Evolutionary conservation across 2,888 invertebrate species (phyloP).

Genomic region (Cheilosia scutellata): DNA sequence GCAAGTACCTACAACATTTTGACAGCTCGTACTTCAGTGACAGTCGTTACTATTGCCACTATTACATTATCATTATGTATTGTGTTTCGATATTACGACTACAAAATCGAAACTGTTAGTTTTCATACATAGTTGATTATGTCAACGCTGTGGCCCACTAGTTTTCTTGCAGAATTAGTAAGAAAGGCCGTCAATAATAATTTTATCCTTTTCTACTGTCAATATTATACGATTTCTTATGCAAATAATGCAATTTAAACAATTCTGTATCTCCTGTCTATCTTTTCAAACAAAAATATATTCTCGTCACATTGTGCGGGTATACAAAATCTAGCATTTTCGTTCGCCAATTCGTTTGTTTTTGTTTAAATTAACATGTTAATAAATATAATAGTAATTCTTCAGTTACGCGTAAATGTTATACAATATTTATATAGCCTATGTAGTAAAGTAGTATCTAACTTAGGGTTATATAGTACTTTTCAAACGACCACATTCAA

Average conservation of each 20-base stretch:
- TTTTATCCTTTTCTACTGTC: no score
- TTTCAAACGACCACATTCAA: slow-evolving; percentile 57
- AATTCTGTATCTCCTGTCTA: not conserved
- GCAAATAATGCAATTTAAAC: no score
- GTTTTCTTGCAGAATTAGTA: no score
- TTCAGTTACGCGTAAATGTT: slow-evolving; percentile 22
- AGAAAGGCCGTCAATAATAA: no score
- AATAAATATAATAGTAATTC: slow-evolving; percentile 45
- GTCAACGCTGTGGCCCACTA: no score
- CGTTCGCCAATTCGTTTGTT: slow-evolving; percentile 14
- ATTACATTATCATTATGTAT: not conserved
- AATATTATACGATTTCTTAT: no score
- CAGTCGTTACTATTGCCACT: no score
- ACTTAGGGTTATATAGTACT: slow-evolving; percentile 54
- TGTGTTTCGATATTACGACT: no score
- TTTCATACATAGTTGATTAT: no score
- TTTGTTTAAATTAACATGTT: slow-evolving; percentile 22
- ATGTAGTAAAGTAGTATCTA: slow-evolving; percentile 61
- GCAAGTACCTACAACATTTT: no score
- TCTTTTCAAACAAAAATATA: not conserved
- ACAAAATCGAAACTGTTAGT: no score
- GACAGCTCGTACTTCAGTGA: no score
- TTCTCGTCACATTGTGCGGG: not conserved
- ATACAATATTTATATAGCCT: slow-evolving; percentile 32
- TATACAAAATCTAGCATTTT: slow-evolving; percentile 22